Percentiles rank a stretch among this genome's conserved stretches.
phyloP scores from a whole-genome alignment of 2,113 vertebrate genomes.

The Brachypteracias leptosomus region DNA sequence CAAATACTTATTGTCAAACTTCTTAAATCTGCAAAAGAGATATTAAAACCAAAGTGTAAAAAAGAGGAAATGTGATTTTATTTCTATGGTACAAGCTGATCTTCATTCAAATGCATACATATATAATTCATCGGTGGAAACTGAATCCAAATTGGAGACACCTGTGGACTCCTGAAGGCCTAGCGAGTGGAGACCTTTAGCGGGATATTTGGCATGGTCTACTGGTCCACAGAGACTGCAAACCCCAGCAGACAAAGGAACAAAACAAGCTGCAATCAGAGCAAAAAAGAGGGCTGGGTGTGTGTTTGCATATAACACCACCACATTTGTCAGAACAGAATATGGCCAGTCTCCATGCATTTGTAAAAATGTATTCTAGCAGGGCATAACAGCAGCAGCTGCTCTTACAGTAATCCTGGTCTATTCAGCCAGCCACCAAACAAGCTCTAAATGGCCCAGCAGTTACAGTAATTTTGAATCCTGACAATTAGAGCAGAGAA shows the following conservation, averaged over 20 bases:
- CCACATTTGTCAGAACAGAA: conserved; percentile 36
- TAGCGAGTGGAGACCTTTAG: background rate
- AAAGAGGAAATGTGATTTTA: background rate
- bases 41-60: background rate
- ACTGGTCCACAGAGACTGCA: background rate
- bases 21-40: conserved; percentile 84
- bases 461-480: conserved; percentile 66
- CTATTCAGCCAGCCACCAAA: conserved; percentile 53
- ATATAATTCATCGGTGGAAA: background rate
- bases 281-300: background rate
- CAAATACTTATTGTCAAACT: conserved; percentile 89
- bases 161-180: conserved; percentile 2
- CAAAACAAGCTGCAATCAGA: conserved; percentile 60
- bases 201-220: background rate
- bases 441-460: conserved; percentile 32
- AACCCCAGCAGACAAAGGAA: conserved; percentile 55
- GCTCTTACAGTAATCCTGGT: conserved; percentile 40
- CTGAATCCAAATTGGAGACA: background rate
- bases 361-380: conserved; percentile 37
- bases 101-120: background rate
- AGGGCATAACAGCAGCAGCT: conserved; percentile 48
- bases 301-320: background rate
- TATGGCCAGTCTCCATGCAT: background rate
- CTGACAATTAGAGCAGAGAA: conserved; percentile 44
- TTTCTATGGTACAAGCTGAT: background rate